Evolutionary conservation across 2,888 invertebrate genomes (phyloP), one percentile per base, ranked within the genome.

Genomic region (Dynastes hyllus): DNA sequence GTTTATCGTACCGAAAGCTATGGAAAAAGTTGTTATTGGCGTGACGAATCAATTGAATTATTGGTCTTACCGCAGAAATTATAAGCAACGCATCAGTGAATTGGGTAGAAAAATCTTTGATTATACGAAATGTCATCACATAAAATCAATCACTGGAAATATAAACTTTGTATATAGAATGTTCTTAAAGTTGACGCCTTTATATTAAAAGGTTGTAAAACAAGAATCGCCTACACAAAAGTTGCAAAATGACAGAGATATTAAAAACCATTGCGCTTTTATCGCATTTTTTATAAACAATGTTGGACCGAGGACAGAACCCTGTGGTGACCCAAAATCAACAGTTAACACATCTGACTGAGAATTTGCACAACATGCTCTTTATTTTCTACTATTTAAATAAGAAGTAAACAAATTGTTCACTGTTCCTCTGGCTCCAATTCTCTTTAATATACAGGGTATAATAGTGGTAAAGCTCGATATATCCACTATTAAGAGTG

Each of bases 41-140:
- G 13, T 53, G n/a, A 53, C 53, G 16, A n/a, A 53, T 53, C 53
- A 53, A 53, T 53, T 53, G n/a, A 22, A 53, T 53, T 45, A 45
- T 2, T 53, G n/a, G 8, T 5, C 16, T 53, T 53, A 53, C 53
- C 53, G 53, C 53, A 53, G 53, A 45, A 53, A 53, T 53, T 16
- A 16, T 53, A 53, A 53, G 53, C n/a, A 53, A 53, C 53, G 53
- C 53, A 53, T 16, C 53, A 53, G 53, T 53, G 53, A 53, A 11
- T 16, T 16, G 53, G 53, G 13, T 16, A 53, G 13, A 53, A 53
- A 53, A 13, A 53, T 53, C n/a, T 51, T 11, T 9, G 13, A 51
- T n/a, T 51, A 8, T 51, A 13, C 9, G 51, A 51, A 11, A 3
- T 8, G 8, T 45, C 45, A 11, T 45, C 45, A 32, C 0, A 32